phyloP scores from a whole-genome alignment of 2,888 invertebrate species.

The Agrotis puta region DNA sequence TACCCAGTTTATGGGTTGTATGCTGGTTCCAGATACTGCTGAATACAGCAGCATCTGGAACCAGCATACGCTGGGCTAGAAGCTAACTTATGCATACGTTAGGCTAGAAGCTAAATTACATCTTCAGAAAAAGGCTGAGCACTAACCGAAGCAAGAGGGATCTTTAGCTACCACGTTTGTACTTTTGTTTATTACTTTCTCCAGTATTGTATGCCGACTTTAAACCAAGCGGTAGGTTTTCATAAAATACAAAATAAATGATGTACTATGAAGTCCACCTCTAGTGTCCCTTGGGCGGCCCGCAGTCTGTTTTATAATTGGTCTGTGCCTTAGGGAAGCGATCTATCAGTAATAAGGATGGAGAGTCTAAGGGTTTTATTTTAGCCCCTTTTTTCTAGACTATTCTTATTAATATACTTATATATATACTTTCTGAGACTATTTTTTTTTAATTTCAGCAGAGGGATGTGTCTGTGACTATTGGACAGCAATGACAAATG shows the following conservation, averaged over 20 bases:
- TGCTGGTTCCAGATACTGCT: no score
- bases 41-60: no score
- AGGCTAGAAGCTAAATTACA: no score
- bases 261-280: constrained; percentile 1
- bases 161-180: not conserved
- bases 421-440: no score
- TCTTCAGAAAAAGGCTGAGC: no score
- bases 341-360: constrained; percentile 19
- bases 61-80: no score
- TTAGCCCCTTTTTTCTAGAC: not conserved
- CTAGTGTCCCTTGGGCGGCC: constrained; percentile 8
- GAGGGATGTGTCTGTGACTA: no score
- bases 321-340: constrained; percentile 12
- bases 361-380: not conserved
- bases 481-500: not conserved
- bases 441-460: no score
- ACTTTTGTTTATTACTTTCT: not conserved
- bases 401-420: no score
- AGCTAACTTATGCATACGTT: no score
- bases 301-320: constrained; percentile 29
- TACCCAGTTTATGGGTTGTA: no score
- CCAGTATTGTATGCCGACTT: not conserved
- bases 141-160: not conserved
- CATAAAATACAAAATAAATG: constrained; percentile 25
- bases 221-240: not conserved